Evolutionary conservation across 1,140 invertebrate species (phyloP).

Genomic region (Wasmannia auropunctata): DNA sequence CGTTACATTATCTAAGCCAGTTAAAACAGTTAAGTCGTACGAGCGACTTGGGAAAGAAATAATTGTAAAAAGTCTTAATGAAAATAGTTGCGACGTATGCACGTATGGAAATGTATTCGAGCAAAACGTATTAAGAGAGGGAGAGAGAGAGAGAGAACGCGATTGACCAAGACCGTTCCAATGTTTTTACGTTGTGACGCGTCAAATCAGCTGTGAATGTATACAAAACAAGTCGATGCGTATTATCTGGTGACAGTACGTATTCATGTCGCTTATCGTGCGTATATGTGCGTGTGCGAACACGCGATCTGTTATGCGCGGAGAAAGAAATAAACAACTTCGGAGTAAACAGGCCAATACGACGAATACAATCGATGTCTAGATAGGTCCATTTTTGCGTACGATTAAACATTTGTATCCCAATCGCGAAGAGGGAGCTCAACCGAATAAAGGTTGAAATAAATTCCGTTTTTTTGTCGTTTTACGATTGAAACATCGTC

Average conservation of each 20-base stretch:
- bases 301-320: constrained; percentile 42
- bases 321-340: not conserved
- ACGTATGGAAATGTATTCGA: not conserved
- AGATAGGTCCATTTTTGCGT: constrained; percentile 21
- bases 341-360: not conserved
- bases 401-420: not conserved
- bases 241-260: constrained; percentile 67
- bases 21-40: not conserved
- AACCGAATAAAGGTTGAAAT: not conserved
- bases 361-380: not conserved
- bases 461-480: not conserved
- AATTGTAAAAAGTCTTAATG: not conserved
- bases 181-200: constrained; percentile 51
- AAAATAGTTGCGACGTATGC: not conserved
- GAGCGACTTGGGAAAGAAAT: not conserved
- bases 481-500: not conserved
- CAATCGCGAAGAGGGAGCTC: not conserved
- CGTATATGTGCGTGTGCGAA: constrained; percentile 26
- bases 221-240: constrained; percentile 70
- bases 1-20: too few relatives aligned
- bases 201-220: constrained; percentile 71
- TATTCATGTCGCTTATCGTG: constrained; percentile 53
- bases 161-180: constrained; percentile 12
- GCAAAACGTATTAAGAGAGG: not conserved
- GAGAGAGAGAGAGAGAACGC: not conserved